Evolutionary conservation across 1,140 invertebrate species (phyloP).

Genomic region (Microplitis demolitor): DNA sequence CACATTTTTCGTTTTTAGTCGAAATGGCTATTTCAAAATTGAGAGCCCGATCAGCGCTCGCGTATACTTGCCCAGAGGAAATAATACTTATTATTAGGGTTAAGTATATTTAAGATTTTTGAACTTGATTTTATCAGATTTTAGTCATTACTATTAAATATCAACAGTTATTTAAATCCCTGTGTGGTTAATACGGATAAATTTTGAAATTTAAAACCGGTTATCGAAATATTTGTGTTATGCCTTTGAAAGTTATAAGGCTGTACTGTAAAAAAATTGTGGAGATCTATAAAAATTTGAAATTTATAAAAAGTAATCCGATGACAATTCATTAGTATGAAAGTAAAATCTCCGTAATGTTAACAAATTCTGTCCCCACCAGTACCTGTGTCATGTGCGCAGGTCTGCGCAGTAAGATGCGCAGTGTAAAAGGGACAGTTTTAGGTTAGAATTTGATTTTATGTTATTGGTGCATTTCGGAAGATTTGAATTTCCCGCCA

Average conservation of each 20-base stretch:
- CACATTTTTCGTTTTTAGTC: slow-evolving; percentile 64
- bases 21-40: slow-evolving; percentile 71
- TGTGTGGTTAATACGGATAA: background rate
- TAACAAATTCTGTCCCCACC: too few relatives aligned
- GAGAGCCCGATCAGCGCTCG: slow-evolving; percentile 66
- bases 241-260: slow-evolving; percentile 11
- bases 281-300: background rate
- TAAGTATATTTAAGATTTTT: slow-evolving; percentile 36
- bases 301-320: too few relatives aligned
- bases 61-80: slow-evolving; percentile 60
- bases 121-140: slow-evolving; percentile 12
- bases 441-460: too few relatives aligned
- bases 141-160: background rate
- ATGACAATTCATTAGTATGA: too few relatives aligned
- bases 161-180: background rate
- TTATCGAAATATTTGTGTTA: slow-evolving; percentile 7
- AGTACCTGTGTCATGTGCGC: too few relatives aligned
- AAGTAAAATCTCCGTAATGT: too few relatives aligned
- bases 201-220: slow-evolving; percentile 30
- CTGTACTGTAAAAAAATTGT: background rate
- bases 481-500: too few relatives aligned
- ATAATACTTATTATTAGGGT: slow-evolving; percentile 30
- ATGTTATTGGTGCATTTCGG: too few relatives aligned
- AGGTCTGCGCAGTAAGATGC: too few relatives aligned
- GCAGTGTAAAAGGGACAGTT: too few relatives aligned